These are phyloP conservation scores for Ceryle rudis DNA, from an alignment of 2,797 vertebrate species.

Conservation along the genomic window DNA sequence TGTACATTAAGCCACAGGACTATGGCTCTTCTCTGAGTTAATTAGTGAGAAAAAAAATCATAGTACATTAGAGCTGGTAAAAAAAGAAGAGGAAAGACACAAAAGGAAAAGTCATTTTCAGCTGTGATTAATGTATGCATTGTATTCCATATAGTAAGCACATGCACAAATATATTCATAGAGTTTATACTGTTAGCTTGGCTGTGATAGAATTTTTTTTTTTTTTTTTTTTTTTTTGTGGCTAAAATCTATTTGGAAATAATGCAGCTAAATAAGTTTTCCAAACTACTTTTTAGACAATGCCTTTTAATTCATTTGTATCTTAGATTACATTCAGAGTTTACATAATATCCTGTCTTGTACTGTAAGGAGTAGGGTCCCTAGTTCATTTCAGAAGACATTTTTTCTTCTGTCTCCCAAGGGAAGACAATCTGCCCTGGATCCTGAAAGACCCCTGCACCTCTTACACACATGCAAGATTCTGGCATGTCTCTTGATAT, in stretches of 20 bases:
- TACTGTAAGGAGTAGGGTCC: background rate
- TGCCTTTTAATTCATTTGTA: background rate
- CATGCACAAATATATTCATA: background rate
- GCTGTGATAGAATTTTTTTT: background rate
- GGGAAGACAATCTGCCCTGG: background rate
- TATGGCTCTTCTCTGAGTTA: conserved; percentile 17
- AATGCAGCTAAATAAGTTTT: background rate
- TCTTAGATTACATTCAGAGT: background rate
- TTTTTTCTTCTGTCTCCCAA: background rate
- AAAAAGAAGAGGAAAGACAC: background rate
- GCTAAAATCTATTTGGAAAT: background rate
- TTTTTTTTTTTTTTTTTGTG: background rate
- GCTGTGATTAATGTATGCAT: background rate
- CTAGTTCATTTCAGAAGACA: background rate
- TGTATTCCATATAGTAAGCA: background rate
- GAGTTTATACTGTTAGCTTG: background rate
- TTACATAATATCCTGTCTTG: background rate
- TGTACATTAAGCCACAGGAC: conserved; percentile 20
- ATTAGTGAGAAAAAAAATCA: background rate
- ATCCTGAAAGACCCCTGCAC: background rate
- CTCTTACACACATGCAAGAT: fast-evolving
- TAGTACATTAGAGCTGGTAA: background rate
- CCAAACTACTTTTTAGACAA: background rate
- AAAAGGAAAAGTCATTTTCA: background rate
- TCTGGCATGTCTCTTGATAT: background rate